Base-by-base conservation (phyloP, 2,888 invertebrate genomes). In the Auanema sp. region DNA sequence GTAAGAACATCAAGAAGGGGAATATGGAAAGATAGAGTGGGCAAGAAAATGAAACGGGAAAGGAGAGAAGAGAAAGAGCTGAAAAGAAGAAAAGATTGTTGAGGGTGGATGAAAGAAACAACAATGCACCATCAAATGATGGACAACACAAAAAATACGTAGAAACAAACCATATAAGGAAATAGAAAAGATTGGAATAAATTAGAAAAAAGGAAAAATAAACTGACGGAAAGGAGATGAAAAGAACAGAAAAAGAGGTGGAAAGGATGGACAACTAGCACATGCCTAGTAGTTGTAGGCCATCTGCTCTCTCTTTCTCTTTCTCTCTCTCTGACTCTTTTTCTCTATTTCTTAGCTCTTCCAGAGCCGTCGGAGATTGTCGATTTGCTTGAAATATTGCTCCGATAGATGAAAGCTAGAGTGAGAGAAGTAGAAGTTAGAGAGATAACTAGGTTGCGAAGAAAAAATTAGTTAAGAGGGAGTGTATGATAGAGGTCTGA, bases 361-460 rank as follows among this genome's bases (percentile, higher is more conserved):
- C 33, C 33, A 33, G 33, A 33, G 33, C 33, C 33, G 33, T 33
- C 33, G 33, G 33, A 33, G 33, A 33, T 33, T 33, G 33, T 33
- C 33, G 33, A 33, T 33, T 33, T 33, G 33, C 33, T 33, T 33
- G 33, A 33, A 33, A 33, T 33, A 33, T 33, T 33, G 33, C 33
- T 33, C 33, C 33, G 25, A 43, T 25, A 50, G 50, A 51, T 16
- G 42, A 24, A 40, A 23, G 23, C 18, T 50, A 52, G 41, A 41
- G 59, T 41, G 59, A 51, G 33, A 59, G 59, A 59, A 52, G 42
- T 33, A 44, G 59, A 52, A 25, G 55, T 25, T n/a, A 33, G 50
- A 47, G 56, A 55, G 56, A 57, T 33, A 49, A 55, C 43, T 25
- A 57, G 62, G 42, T 55, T 23, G 56, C n/a, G 49, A 49, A 24